phyloP scores from a whole-genome alignment of 1,140 invertebrate species.

The Musca vetustissima region DNA sequence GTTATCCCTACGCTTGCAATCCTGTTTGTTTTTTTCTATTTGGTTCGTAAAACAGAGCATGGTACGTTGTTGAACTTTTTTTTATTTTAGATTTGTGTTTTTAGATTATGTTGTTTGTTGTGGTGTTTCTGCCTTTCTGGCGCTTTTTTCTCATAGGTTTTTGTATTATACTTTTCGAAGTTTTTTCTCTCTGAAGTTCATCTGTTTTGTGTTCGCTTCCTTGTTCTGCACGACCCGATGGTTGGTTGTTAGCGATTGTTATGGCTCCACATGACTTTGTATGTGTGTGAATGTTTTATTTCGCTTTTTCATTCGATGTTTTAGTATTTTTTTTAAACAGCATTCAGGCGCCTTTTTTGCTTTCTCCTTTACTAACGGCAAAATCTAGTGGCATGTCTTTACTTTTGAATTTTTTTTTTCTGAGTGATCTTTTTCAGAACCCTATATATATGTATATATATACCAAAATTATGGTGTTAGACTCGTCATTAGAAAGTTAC shows the following conservation, averaged over 20 bases:
- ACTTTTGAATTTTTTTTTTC: neutral
- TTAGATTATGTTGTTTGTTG: neutral
- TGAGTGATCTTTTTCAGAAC: too few species aligned
- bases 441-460: too few species aligned
- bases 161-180: conserved; percentile 16
- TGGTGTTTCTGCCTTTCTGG: conserved; percentile 1
- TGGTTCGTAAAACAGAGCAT: too few species aligned
- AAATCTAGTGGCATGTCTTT: too few species aligned
- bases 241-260: neutral
- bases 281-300: too few species aligned
- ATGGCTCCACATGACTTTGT: conserved; percentile 12
- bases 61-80: too few species aligned
- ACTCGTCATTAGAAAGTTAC: too few species aligned
- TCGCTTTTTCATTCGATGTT: neutral
- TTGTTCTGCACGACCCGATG: neutral
- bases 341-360: too few species aligned
- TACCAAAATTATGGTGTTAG: too few species aligned
- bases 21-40: neutral
- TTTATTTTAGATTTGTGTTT: neutral
- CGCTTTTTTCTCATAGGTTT: conserved; percentile 25
- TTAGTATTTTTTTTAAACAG: too few species aligned
- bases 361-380: too few species aligned
- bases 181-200: conserved; percentile 8
- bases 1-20: too few species aligned
- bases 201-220: neutral